Conservation (phyloP, 1,140 invertebrate species). For the Venturia canescens region DNA sequence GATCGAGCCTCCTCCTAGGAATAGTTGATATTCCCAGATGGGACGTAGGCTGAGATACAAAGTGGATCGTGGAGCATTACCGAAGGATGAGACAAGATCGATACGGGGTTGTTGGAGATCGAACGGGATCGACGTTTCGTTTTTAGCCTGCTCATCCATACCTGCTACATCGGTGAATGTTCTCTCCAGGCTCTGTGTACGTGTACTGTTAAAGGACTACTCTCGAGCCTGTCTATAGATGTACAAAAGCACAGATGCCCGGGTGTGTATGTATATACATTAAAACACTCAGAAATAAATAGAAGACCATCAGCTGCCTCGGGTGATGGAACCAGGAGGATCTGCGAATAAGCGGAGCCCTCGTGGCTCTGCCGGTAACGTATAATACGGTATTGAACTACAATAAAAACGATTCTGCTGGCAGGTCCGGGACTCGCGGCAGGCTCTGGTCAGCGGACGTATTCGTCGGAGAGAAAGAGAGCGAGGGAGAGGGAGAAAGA, state of each 20-base stretch:
- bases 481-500: slow-evolving; percentile 13
- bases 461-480: neutral
- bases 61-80: neutral
- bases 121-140: slow-evolving; percentile 24
- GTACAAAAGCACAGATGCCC: neutral
- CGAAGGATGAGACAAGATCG: slow-evolving; percentile 23
- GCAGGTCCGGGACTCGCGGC: slow-evolving; percentile 53
- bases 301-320: slow-evolving; percentile 49
- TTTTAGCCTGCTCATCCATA: neutral
- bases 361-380: slow-evolving; percentile 19
- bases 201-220: neutral
- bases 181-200: neutral
- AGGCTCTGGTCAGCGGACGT: neutral
- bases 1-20: neutral
- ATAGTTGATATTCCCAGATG: neutral
- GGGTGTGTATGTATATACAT: neutral
- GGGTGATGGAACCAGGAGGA: slow-evolving; percentile 32
- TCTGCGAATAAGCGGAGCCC: slow-evolving; percentile 33
- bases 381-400: slow-evolving; percentile 59
- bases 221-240: neutral
- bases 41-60: neutral
- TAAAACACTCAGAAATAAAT: slow-evolving; percentile 20
- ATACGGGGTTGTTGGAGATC: slow-evolving; percentile 27
- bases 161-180: neutral
- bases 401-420: slow-evolving; percentile 62